Conservation (phyloP, 2,113 vertebrate genomes). For the Mesitornis unicolor region DNA sequence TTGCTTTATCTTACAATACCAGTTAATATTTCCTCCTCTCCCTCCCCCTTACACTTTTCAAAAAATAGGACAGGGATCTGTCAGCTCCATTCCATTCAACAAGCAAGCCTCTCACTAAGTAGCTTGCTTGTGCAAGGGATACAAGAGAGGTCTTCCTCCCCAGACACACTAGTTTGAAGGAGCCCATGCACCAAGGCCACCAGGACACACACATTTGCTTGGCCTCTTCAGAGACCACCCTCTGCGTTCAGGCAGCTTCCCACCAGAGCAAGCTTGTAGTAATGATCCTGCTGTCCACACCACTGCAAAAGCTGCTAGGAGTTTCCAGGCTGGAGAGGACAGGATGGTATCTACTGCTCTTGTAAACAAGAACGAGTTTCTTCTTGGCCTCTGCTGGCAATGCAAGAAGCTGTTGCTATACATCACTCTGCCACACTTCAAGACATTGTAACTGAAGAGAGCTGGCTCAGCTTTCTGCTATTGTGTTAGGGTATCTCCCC, state of each 20-base stretch:
- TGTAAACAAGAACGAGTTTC: background rate
- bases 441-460: background rate
- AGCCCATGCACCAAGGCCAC: background rate
- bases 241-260: background rate
- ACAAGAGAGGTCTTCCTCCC: background rate
- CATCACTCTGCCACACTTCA: background rate
- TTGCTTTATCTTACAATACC: background rate
- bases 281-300: background rate
- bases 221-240: background rate
- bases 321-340: background rate
- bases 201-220: background rate
- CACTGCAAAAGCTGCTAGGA: background rate
- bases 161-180: background rate
- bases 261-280: background rate
- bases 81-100: background rate
- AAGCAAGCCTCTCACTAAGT: background rate
- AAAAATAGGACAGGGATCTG: background rate
- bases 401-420: background rate
- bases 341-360: background rate
- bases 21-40: background rate
- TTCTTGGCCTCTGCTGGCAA: background rate
- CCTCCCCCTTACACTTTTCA: background rate
- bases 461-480: background rate
- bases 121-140: background rate
- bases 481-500: rapidly evolving